Evolutionary conservation across 2,113 vertebrate species (phyloP).

Genomic region (Dicrurus megarhynchus): DNA sequence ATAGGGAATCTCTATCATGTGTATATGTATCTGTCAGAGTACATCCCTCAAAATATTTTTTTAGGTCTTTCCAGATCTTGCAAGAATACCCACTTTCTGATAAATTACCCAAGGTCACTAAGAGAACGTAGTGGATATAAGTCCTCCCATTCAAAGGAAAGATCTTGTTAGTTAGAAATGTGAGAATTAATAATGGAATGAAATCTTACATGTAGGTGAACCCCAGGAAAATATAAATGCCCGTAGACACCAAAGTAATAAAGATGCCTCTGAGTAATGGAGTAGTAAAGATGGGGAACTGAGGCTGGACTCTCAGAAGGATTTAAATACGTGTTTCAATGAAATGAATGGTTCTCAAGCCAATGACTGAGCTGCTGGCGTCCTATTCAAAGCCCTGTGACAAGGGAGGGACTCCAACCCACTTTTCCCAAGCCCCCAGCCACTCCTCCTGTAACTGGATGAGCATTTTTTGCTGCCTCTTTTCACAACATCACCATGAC

Average conservation of each 20-base stretch:
- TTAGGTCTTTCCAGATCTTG: not conserved
- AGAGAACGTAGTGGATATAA: not conserved
- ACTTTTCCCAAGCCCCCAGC: not conserved
- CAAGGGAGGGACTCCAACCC: not conserved
- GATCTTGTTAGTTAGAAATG: not conserved
- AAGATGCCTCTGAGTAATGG: not conserved
- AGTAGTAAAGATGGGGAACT: not conserved
- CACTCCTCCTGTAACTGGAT: not conserved
- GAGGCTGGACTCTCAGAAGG: not conserved
- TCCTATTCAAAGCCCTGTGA: not conserved
- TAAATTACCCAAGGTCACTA: not conserved
- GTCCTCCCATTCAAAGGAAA: not conserved
- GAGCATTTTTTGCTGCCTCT: not conserved
- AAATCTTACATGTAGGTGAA: not conserved
- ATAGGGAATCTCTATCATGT: not conserved
- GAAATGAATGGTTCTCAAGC: not conserved
- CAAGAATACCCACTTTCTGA: not conserved
- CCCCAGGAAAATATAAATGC: not conserved
- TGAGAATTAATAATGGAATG: not conserved
- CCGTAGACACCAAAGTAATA: not conserved
- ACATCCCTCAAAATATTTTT: not conserved
- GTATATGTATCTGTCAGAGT: not conserved
- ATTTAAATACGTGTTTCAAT: not conserved
- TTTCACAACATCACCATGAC: conserved; percentile 48
- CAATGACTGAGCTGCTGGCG: accelerated